These are phyloP conservation scores for Agelas oroides DNA, from an alignment of 37 sponge, comb jelly and placozoan species.

Conservation along the genomic window DNA sequence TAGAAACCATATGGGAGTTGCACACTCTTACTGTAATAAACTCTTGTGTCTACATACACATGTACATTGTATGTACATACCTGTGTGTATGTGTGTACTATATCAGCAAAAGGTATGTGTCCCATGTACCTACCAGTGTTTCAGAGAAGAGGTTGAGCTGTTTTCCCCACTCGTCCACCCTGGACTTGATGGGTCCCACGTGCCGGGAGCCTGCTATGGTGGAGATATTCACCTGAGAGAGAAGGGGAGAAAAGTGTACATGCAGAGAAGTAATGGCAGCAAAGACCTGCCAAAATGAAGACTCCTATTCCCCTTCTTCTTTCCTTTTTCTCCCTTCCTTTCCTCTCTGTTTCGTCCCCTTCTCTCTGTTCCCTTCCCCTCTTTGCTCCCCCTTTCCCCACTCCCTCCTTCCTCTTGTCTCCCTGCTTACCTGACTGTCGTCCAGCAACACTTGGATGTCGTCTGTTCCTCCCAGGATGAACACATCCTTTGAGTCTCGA, in stretches of 20 bases:
- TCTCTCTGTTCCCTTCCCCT: background rate
- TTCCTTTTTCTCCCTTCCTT: background rate
- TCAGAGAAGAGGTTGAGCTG: slow-evolving; percentile 92
- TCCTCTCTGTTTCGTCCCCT: too few relatives aligned
- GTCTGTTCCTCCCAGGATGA: slow-evolving; percentile 96
- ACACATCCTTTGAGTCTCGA: slow-evolving; percentile 95
- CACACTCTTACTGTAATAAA: too few relatives aligned
- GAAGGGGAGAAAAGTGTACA: background rate
- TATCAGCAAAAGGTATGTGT: too few relatives aligned
- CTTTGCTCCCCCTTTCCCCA: background rate
- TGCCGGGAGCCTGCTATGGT: slow-evolving; percentile 96
- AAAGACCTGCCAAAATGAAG: background rate
- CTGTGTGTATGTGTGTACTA: too few relatives aligned
- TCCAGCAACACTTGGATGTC: slow-evolving; percentile 95
- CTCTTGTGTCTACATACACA: too few relatives aligned
- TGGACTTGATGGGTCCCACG: slow-evolving; percentile 96
- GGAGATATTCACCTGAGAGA: slow-evolving; percentile 78
- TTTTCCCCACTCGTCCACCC: slow-evolving; percentile 96
- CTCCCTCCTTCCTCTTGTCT: background rate
- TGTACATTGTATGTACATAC: too few relatives aligned
- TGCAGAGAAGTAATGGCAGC: background rate
- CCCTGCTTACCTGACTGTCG: slow-evolving; percentile 85
- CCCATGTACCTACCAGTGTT: slow-evolving; percentile 77
- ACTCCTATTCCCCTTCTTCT: background rate
- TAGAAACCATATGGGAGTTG: too few relatives aligned